phyloP scores from a whole-genome alignment of 2,888 invertebrate species.

The Epiperipatus broadwayi region DNA sequence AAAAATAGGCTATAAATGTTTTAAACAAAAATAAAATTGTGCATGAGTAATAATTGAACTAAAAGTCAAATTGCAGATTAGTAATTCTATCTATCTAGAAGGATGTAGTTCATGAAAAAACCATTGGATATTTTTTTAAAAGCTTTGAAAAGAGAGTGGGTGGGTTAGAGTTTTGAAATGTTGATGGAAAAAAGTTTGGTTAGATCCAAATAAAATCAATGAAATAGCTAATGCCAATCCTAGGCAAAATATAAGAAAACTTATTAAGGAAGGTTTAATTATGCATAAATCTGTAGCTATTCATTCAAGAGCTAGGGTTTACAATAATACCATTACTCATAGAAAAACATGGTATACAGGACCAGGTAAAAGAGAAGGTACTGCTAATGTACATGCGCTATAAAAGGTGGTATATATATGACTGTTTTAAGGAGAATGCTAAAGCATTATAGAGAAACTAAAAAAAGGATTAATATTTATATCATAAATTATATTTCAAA shows the following conservation, averaged over 20 bases:
- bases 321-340: conserved; percentile 91
- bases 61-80: no score
- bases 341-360: conserved; percentile 98
- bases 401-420: conserved; percentile 82
- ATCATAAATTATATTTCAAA: conserved; percentile 23
- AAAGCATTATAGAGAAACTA: conserved; percentile 88
- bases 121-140: no score
- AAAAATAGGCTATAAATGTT: no score
- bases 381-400: conserved; percentile 97
- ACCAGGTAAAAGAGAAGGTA: conserved; percentile 97
- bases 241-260: conserved; percentile 92
- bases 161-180: conserved; percentile 99
- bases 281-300: conserved; percentile 98
- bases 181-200: conserved; percentile 98
- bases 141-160: no score
- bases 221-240: conserved; percentile 99
- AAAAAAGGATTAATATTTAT: conserved; percentile 91
- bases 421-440: conserved; percentile 81
- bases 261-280: conserved; percentile 98
- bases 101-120: no score
- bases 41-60: no score
- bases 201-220: conserved; percentile 99
- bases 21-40: no score
- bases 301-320: conserved; percentile 90
- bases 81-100: no score